Percentiles rank a stretch among this genome's conserved stretches.
phyloP scores from a whole-genome alignment of 2,113 vertebrate genomes.

The Desmodus rotundus region DNA sequence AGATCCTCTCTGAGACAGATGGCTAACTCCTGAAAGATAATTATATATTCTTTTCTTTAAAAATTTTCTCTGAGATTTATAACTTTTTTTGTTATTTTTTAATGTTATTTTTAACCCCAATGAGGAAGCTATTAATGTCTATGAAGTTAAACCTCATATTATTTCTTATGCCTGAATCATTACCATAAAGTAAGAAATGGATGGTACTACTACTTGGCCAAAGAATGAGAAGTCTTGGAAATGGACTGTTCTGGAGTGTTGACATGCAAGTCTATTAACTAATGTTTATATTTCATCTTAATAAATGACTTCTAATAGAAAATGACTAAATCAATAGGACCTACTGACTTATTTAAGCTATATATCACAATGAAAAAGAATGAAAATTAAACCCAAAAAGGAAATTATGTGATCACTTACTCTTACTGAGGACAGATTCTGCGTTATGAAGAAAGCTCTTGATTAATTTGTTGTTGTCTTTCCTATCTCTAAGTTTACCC shows the following conservation, averaged over 20 bases:
- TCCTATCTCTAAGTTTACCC: constrained; percentile 39
- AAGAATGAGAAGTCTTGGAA: neutral
- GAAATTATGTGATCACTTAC: constrained; percentile 50
- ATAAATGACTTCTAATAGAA: neutral
- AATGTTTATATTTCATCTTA: neutral
- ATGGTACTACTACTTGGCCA: neutral
- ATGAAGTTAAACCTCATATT: neutral
- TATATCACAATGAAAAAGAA: neutral
- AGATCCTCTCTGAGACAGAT: neutral
- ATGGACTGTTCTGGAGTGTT: neutral
- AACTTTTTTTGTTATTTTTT: constrained; percentile 13
- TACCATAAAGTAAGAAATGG: neutral
- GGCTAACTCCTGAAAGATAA: neutral
- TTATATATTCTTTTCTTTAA: neutral
- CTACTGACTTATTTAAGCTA: neutral
- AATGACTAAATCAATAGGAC: neutral
- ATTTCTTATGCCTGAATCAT: neutral
- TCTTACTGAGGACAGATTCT: constrained; percentile 47
- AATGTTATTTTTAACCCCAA: neutral
- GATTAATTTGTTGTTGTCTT: constrained; percentile 48
- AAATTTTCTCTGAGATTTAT: neutral
- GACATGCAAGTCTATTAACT: neutral
- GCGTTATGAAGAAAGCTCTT: constrained; percentile 41
- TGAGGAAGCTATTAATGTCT: neutral
- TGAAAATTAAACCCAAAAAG: neutral